A percentile compares a stretch with the other conserved stretches of the same genome.
Evolutionary conservation across 2,113 vertebrate genomes (phyloP).

Genomic region (Phylloscopus trochiloides): DNA sequence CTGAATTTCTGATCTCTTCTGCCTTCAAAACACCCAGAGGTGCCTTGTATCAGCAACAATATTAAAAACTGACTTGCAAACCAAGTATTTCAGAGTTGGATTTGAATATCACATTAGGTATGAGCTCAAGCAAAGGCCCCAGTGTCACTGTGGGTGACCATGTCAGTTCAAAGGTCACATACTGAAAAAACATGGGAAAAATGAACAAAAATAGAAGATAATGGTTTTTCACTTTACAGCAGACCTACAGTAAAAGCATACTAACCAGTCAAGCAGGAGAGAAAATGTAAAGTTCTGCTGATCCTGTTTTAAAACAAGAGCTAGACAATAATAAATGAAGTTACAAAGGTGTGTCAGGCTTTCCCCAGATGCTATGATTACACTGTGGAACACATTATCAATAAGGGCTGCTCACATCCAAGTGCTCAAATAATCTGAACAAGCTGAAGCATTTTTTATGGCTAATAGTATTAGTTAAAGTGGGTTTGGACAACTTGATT

Average conservation of each 20-base stretch:
- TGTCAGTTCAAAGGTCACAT: background rate
- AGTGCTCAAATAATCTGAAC: background rate
- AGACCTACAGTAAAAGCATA: background rate
- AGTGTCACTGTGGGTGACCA: background rate
- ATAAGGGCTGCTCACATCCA: background rate
- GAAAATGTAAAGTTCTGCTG: background rate
- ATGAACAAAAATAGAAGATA: background rate
- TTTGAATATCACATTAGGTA: background rate
- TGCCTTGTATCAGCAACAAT: background rate
- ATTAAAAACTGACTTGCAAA: background rate
- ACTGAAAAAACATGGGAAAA: background rate
- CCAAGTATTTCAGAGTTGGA: background rate
- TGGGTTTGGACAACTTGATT: background rate
- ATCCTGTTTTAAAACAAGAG: background rate
- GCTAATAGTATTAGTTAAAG: background rate
- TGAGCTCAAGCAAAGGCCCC: background rate
- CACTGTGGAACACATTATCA: background rate
- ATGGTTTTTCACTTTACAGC: background rate
- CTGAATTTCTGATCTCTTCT: background rate
- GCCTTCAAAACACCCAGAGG: background rate
- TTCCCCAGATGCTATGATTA: background rate
- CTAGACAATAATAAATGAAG: background rate
- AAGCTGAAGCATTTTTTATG: background rate
- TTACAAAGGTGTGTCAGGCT: background rate
- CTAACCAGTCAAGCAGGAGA: background rate